Evolutionary conservation across 2,888 invertebrate genomes (phyloP), one percentile per base, ranked within the genome.

Genomic region (Hypomecis punctinalis): DNA sequence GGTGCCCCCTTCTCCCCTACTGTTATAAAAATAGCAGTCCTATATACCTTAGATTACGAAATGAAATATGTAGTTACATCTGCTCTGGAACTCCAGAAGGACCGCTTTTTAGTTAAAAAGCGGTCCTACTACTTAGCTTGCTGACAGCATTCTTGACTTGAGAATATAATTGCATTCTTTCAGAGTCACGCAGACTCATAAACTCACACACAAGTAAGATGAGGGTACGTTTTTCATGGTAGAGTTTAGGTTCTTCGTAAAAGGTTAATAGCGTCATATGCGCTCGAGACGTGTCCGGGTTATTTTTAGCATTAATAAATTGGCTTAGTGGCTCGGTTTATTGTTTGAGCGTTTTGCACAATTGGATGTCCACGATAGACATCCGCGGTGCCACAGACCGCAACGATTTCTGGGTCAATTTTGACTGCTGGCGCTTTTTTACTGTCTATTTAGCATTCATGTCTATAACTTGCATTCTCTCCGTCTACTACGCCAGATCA

Each of bases 271-370:
- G 83, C 86, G 84, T 84, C 83, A 81, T 84, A 88, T 88, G 85
- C 83, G 85, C 78, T 83, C 80, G 90, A 89, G 91, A 90, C 84
- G 85, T 89, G 84, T 85, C 79, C 79, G 83, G 78, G 88, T 88
- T 93, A 93, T 93, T 93, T 93, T 92, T 93, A 93, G 92, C 88
- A 83, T 86, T 91, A 88, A 87, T 92, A 93, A 93, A 93, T 93
- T 92, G 91, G 90, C 88, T 93, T 91, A 90, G 90, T 88, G 82
- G 85, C 88, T 88, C 85, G 82, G 82, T 87, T 89, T 90, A 90
- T 89, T 90, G 89, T 89, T 85, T 81, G 87, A 78, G 83, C 85
- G 86, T 87, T 90, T 87, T 79, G 85, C 84, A 84, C 87, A 87
- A 86, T 85, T 85, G 79, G 79, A 82, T 83, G 84, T 80, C 75